Base-by-base conservation (phyloP, 2,888 invertebrate species). In the Elysia crispata region DNA sequence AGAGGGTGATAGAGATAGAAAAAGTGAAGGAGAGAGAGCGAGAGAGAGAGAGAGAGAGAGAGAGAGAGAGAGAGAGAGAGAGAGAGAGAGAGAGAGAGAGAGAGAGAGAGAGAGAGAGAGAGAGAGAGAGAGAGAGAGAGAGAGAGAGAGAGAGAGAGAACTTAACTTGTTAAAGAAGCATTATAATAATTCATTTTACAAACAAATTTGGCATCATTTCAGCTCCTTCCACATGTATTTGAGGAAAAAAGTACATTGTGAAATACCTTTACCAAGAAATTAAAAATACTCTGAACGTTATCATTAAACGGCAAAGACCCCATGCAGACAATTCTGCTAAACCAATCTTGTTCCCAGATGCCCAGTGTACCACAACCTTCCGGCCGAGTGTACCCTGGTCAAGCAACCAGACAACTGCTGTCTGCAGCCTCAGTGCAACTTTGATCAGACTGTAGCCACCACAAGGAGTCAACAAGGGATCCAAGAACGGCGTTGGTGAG, bases 321-420 rank as follows among this genome's bases (percentile, higher is more conserved):
- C n/a, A n/a, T n/a, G n/a, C n/a, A n/a, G n/a, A n/a, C 41, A 41
- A 41, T 57, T 30, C 25, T 6, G 11, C 41, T 41, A 6, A 41
- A 41, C 41, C n/a, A n/a, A n/a, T 20, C 5, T n/a, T n/a, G n/a
- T 25, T 18, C 60, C 49, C 82, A 88, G 88, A 76, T 88, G 88
- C 69, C 88, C 88, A 18, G 82, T 88, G 18, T 88, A 88, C 81
- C 83, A 87, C 80, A 84, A 87, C 81, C 79, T 88, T n/a, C 86
- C 88, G 11, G 60, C 81, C 41, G 86, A 87, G 75, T 88, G 88
- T 80, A 88, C 88, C 0, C 84, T 88, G 57, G 86, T 87, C 20
- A 81, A 83, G 50, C 85, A 86, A 54, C 83, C 84, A 15, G 85
- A 84, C 30, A 77, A 84, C 30, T 88, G 88, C 77, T 88, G 88